Evolutionary conservation across 2,113 vertebrate genomes (phyloP), one percentile per base, ranked within the genome.

Genomic region (Eclectus roratus): DNA sequence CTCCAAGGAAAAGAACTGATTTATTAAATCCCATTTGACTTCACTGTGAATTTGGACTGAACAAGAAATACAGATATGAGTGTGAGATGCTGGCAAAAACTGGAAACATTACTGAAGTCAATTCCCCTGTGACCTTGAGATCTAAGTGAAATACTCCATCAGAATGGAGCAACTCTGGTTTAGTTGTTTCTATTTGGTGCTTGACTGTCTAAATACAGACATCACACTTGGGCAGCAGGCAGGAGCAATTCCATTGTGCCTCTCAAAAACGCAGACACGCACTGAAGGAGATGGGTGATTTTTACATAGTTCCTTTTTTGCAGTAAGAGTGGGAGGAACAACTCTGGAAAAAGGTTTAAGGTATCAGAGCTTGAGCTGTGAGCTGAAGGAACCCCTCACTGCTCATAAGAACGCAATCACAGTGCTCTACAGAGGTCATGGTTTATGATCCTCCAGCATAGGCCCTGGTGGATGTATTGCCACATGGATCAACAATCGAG

Each of bases 11-110:
- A 80, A 90, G 6, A 88, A 53, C 17, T 37, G 24, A 71, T 55
- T 90, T 52, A 86, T 80, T 78, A 88, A 95, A 80, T 43, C 17
- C 25, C 46, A 68, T 93, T 89, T 85, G 71, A 85, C 43, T 93
- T 88, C 43, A 41, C 11, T 46, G 31, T 61, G 49, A 88, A 53
- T 66, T 85, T 93, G 21, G 43, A 53, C 60, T 71, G 50, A 91
- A 56, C 28, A 83, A 89, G 63, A 93, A 82, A 80, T 80, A 49
- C 0, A 82, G 28, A 27, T 39, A 60, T 7, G 33, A 82, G 13
- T 14, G 13, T 12, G 23, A 80, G 64, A 58, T n/a, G 13, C 33
- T 79, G 19, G n/a, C 76, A 89, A 91, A 87, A 76, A 37, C 49
- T 73, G 58, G 71, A 80, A 87, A 76, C 10, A 17, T 19, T 37